These are phyloP conservation scores for Sciurus niger DNA, from an alignment of 2,113 vertebrate species.

Conservation along the genomic window DNA sequence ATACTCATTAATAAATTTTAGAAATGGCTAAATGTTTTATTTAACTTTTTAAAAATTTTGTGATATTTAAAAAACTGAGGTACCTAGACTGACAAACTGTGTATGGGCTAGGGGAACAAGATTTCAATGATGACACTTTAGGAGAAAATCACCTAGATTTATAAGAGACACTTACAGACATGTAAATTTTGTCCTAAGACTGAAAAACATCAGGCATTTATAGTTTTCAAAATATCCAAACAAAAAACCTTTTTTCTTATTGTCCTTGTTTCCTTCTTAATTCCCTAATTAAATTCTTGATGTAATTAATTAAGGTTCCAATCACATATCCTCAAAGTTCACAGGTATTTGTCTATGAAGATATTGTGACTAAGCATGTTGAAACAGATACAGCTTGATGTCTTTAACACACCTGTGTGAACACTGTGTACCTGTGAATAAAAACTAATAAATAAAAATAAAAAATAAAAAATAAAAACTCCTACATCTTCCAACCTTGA, in stretches of 20 bases:
- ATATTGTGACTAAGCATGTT: conserved; percentile 2
- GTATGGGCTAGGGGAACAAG: not conserved
- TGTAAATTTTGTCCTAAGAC: not conserved
- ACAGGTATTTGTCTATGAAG: conserved; percentile 50
- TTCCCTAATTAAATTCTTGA: conserved; percentile 54
- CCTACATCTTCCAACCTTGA: conserved; percentile 42
- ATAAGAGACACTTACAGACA: not conserved
- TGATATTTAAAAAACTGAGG: not conserved
- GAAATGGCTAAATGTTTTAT: not conserved
- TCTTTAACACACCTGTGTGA: not conserved
- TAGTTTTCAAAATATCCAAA: conserved; percentile 45
- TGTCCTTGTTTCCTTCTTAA: conserved; percentile 35
- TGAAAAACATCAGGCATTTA: not conserved
- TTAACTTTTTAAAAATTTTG: not conserved
- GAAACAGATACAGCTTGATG: conserved; percentile 27
- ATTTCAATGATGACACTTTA: not conserved
- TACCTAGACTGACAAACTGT: not conserved
- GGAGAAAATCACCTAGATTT: not conserved
- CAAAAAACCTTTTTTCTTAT: not conserved
- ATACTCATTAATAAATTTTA: not conserved
- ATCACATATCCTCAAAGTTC: conserved; percentile 48
- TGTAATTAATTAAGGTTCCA: conserved; percentile 60
- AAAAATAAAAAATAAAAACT: not conserved
- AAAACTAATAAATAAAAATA: not conserved
- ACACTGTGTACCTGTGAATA: conserved; percentile 61